A percentile compares a stretch with the other conserved stretches of the same genome.
These are phyloP conservation scores for Diloba caeruleocephala DNA, from an alignment of 2,888 invertebrate species.

Conservation along the genomic window DNA sequence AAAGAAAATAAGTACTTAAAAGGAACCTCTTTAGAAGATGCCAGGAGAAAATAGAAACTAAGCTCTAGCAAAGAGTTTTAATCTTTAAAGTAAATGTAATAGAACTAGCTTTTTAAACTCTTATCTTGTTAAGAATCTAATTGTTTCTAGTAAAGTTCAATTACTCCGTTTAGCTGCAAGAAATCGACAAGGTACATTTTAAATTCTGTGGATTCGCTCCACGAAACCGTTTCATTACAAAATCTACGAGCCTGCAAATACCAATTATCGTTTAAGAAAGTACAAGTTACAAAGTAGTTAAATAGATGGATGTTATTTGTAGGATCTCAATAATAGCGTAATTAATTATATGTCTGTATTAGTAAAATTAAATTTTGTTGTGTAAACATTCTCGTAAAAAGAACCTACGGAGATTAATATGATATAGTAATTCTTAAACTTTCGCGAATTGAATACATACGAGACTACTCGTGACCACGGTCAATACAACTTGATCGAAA, in stretches of 20 bases:
- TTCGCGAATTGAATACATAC: too few species aligned
- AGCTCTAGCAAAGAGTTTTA: conserved; percentile 3
- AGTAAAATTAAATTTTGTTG: too few species aligned
- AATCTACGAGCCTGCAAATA: not conserved
- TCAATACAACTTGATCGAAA: too few species aligned
- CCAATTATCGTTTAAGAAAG: conserved; percentile 1
- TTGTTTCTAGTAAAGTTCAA: conserved; percentile 29
- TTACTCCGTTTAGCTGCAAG: conserved; percentile 23
- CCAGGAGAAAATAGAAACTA: not conserved
- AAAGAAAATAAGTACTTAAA: not conserved
- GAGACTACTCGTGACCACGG: too few species aligned
- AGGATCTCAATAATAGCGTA: too few species aligned
- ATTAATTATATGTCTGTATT: too few species aligned
- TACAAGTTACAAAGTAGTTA: too few species aligned
- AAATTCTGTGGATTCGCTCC: conserved; percentile 11
- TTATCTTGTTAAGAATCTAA: conserved; percentile 21
- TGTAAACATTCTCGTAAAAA: too few species aligned
- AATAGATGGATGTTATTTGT: too few species aligned
- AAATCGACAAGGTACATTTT: conserved; percentile 15
- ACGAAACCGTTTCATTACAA: conserved; percentile 11
- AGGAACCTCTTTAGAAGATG: not conserved
- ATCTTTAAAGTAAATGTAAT: conserved; percentile 11
- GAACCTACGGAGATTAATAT: too few species aligned
- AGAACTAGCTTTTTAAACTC: conserved; percentile 13
- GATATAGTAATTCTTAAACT: too few species aligned